Percentiles rank a stretch among this genome's conserved stretches.
phyloP scores from a whole-genome alignment of 2,888 invertebrate species.

The Saturnia pavonia region DNA sequence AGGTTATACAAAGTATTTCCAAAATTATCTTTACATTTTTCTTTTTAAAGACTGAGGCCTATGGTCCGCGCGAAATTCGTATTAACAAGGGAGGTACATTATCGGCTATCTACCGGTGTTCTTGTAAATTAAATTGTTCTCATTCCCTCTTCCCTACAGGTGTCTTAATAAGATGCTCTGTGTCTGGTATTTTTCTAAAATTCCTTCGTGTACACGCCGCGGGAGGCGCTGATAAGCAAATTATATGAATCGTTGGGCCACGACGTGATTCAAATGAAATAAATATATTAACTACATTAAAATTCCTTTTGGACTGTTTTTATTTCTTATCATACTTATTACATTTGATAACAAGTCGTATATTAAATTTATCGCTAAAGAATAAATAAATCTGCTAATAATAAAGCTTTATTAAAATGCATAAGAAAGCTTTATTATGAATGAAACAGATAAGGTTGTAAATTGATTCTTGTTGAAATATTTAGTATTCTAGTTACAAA shows the following conservation, averaged over 20 bases:
- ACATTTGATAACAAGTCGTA: not conserved
- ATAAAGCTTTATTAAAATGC: too few relatives aligned
- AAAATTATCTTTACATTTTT: not conserved
- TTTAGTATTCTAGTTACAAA: too few relatives aligned
- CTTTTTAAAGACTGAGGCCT: slow-evolving; percentile 29
- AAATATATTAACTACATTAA: not conserved
- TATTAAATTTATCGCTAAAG: not conserved
- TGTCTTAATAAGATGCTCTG: slow-evolving; percentile 35
- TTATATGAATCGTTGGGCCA: slow-evolving; percentile 21
- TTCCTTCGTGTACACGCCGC: not conserved
- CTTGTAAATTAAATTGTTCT: slow-evolving; percentile 75
- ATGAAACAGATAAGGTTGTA: too few relatives aligned
- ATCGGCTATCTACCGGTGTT: slow-evolving; percentile 43
- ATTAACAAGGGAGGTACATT: slow-evolving; percentile 65
- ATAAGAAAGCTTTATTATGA: too few relatives aligned
- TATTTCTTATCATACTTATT: too few relatives aligned
- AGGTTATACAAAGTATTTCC: not conserved
- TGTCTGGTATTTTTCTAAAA: slow-evolving; percentile 15
- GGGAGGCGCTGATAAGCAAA: slow-evolving; percentile 22
- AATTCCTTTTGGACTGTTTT: not conserved
- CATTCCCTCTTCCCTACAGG: slow-evolving; percentile 44
- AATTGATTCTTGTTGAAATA: too few relatives aligned
- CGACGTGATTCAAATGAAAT: not conserved
- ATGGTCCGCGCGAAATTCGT: slow-evolving; percentile 59
- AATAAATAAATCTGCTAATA: too few relatives aligned